Conservation (phyloP, 2,888 invertebrate genomes). For the Allolobophora icterica region DNA sequence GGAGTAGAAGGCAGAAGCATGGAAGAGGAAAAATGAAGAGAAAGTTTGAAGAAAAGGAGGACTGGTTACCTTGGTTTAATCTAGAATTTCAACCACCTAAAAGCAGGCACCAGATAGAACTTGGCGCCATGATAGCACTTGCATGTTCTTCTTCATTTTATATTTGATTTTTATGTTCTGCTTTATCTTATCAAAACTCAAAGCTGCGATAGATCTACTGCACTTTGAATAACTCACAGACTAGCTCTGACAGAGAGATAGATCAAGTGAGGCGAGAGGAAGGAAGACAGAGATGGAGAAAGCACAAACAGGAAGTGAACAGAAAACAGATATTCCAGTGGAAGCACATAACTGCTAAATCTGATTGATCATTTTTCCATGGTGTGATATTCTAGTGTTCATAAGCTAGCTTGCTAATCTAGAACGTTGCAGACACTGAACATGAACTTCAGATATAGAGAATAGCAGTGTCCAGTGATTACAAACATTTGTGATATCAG, state of each 20-base stretch:
- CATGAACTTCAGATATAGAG: not conserved
- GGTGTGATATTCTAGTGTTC: not conserved
- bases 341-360: not conserved
- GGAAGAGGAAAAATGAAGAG: not conserved
- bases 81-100: not conserved
- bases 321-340: not conserved
- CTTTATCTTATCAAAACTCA: not conserved
- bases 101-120: slow-evolving; percentile 1
- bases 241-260: too few species aligned
- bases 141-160: slow-evolving; percentile 12
- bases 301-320: not conserved
- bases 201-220: not conserved
- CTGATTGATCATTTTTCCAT: not conserved
- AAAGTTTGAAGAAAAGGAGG: not conserved
- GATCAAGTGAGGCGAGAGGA: not conserved
- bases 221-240: not conserved
- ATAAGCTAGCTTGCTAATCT: not conserved
- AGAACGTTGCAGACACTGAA: not conserved
- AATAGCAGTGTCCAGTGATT: not conserved
- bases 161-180: slow-evolving; percentile 9
- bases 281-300: not conserved
- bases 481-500: not conserved
- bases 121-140: not conserved
- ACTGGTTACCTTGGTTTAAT: not conserved
- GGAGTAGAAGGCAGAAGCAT: not conserved